Evolutionary conservation across 1,140 invertebrate genomes (phyloP), one percentile per base, ranked within the genome.

Genomic region (Lepidurus arcticus): DNA sequence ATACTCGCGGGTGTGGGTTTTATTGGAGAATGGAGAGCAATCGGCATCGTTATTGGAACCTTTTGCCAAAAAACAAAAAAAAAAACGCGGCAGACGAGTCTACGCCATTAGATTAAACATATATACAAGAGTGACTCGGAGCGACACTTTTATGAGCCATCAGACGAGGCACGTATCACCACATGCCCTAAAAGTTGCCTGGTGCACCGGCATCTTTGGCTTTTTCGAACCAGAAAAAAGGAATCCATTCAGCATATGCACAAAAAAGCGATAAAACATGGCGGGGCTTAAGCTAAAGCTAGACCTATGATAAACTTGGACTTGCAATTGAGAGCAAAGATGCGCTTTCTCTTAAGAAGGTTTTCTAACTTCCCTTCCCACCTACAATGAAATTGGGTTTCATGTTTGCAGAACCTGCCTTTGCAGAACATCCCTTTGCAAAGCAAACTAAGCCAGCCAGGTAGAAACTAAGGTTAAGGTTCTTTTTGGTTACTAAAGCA

Each of bases 101-200:
- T 65, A 65, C 53, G 53, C 53, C 53, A 65, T 65, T 65, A 65
- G 53, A 65, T 65, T 65, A 65, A 65, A 65, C 53, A 65, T 65
- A 65, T 65, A 65, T 65, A 65, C 53, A 65, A 65, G 53, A 65
- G 53, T 65, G 53, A 65, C 53, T 65, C 53, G 53, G 53, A 65
- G 53, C 53, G 53, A 65, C 53, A 65, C 53, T 65, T 65, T 65
- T 65, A 65, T 65, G 53, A 65, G 53, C 53, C 53, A 65, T 65
- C 53, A 65, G 53, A 21, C 53, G 53, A 65, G 53, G 53, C 53
- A 65, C 53, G 53, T 65, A 65, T 65, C 53, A 65, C 53, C 53
- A 65, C 53, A 65, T 65, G 53, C 53, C 53, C 53, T 65, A 65
- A 65, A 65, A n/a, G 53, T 65, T 65, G 53, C 53, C 53, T 65